phyloP scores from a whole-genome alignment of 1,140 invertebrate genomes.

The Rhopalosiphum maidis region DNA sequence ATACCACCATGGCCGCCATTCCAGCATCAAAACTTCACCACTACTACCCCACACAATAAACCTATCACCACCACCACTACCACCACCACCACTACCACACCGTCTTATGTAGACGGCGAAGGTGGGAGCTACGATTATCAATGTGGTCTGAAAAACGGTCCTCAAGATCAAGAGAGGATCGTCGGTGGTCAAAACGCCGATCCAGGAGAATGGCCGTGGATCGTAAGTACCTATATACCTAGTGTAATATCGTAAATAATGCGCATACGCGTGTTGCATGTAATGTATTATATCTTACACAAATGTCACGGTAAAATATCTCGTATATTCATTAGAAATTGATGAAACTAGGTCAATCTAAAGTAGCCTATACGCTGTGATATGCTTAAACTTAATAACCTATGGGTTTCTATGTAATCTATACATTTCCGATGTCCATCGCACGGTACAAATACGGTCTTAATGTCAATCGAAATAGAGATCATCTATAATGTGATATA shows the following conservation, averaged over 20 bases:
- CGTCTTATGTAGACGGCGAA: conserved; percentile 40
- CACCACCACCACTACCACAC: conserved; percentile 61
- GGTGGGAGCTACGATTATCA: conserved; percentile 62
- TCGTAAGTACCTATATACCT: conserved; percentile 64
- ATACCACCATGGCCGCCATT: not conserved
- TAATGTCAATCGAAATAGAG: not conserved
- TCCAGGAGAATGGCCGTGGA: conserved; percentile 85
- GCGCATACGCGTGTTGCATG: not conserved
- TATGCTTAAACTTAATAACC: not conserved
- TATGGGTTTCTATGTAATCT: not conserved
- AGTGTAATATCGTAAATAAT: not conserved
- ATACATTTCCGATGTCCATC: not conserved
- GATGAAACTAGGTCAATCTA: conserved; percentile 16
- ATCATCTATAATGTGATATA: not conserved
- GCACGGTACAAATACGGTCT: not conserved
- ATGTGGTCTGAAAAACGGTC: conserved; percentile 74
- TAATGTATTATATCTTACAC: not conserved
- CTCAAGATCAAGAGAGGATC: conserved; percentile 78
- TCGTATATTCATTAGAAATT: not conserved
- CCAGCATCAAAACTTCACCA: not conserved
- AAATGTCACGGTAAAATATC: not conserved
- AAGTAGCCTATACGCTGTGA: not conserved
- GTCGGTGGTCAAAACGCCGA: conserved; percentile 84
- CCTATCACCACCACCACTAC: conserved; percentile 61
- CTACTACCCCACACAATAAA: not conserved